Base-by-base conservation (phyloP, 2,888 invertebrate species). In the Corbicula japonica region DNA sequence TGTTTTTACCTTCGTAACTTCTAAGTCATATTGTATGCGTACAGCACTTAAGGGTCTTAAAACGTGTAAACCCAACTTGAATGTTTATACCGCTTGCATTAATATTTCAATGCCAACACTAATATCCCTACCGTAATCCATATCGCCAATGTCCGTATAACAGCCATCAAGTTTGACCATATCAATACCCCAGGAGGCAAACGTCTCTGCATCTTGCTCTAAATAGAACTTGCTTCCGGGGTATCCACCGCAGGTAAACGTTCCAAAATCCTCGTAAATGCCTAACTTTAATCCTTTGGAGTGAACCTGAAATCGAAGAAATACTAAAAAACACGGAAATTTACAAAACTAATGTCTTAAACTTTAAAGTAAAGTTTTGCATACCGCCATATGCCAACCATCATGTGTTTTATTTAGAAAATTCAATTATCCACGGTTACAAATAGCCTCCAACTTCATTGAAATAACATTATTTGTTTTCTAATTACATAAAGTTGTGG, bases 141-240 rank as follows among this genome's bases (percentile, higher is more conserved):
- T 93, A 77, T 93, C 90, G 8, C 86, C 95, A 0, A 97, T 97
- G 82, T 97, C 96, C 0, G 98, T 97, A 93, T 99, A 98, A 93
- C 99, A 99, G 0, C 99, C 99, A 93, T 99, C 99, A 78, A 99
- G 94, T 93, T 99, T 99, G 3, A 99, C 97, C 93, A 98, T 98
- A 93, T 99, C 99, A 30, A 99, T 98, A 79, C 93, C 94, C 99
- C 99, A 99, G 1, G 97, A 96, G 0, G 98, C 98, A 93, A 99
- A 99, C 0, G 97, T 97, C 52, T 96, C 95, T 0, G 99, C 99
- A 93, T 99, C 99, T 5, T 95, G 95, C 90, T 97, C 96, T 90
- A 98, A 95, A 94, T 96, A 96, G 6, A 97, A 97, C 83, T 98
- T 95, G 71, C 98, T 97, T 18, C 99, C 99, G 0, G 99, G 99